A percentile compares a stretch with the other conserved stretches of the same genome.
Conservation (phyloP, 2,888 invertebrate genomes). For the Melinopterus prodromus region DNA sequence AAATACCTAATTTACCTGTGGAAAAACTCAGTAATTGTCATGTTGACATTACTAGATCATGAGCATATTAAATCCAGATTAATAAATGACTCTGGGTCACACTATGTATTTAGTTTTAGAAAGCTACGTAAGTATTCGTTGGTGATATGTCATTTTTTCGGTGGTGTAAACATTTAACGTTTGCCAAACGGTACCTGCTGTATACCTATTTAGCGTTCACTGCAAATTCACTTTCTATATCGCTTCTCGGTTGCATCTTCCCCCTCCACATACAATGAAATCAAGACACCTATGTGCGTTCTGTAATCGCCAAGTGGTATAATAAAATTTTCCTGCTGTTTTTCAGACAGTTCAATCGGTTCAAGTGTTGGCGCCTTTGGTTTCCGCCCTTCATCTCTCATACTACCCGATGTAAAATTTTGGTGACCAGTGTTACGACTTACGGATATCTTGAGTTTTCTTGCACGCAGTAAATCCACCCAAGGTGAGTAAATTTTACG, state of each 20-base stretch:
- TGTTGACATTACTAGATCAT: background rate
- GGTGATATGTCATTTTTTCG: background rate
- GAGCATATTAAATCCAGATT: background rate
- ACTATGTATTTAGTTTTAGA: background rate
- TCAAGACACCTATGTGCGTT: slow-evolving; percentile 10
- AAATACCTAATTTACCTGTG: slow-evolving; percentile 4
- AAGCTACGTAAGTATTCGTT: background rate
- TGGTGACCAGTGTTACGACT: background rate
- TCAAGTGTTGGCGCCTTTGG: slow-evolving; percentile 6
- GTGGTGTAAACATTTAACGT: background rate
- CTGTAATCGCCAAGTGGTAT: slow-evolving; percentile 24
- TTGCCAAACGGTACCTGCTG: slow-evolving; percentile 20
- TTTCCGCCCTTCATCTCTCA: background rate
- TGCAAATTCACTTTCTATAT: slow-evolving; percentile 18
- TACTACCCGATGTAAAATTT: background rate
- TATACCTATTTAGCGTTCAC: background rate
- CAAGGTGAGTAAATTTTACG: background rate
- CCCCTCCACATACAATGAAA: slow-evolving; percentile 17
- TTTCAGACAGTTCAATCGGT: slow-evolving; percentile 31
- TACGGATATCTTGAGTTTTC: background rate
- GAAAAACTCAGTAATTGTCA: background rate
- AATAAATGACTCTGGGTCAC: background rate
- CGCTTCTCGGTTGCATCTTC: slow-evolving; percentile 22
- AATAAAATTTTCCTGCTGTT: slow-evolving; percentile 31
- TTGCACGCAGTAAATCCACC: background rate